phyloP scores from a whole-genome alignment of 2,888 invertebrate species.

The Hermaeophaga mercurialis region DNA sequence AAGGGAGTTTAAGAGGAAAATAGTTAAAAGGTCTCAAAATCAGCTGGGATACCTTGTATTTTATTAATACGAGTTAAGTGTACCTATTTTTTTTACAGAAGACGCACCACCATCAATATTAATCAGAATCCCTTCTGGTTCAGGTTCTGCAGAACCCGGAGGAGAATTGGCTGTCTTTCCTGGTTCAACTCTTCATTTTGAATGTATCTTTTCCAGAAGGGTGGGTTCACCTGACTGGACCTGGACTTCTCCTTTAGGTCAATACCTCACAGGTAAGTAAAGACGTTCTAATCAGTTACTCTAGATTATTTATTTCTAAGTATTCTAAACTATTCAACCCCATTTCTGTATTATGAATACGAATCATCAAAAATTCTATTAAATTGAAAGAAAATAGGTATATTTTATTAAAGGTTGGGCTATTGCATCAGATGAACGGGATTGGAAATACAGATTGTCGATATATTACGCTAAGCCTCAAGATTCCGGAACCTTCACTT shows the following conservation, averaged over 20 bases:
- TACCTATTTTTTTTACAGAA: too few species aligned
- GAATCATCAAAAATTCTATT: too few species aligned
- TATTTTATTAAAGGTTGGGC: slow-evolving; percentile 69
- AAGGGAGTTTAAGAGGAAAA: too few species aligned
- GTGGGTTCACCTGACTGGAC: slow-evolving; percentile 87
- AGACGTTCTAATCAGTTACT: neutral
- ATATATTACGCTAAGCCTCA: slow-evolving; percentile 82
- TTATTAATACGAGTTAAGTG: too few species aligned
- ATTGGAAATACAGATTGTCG: slow-evolving; percentile 80
- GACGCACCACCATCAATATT: slow-evolving; percentile 83
- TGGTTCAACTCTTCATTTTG: slow-evolving; percentile 78
- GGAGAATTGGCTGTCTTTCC: slow-evolving; percentile 82
- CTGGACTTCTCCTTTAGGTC: slow-evolving; percentile 81
- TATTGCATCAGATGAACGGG: slow-evolving; percentile 72
- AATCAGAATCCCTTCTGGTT: slow-evolving; percentile 76
- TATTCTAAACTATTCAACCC: too few species aligned
- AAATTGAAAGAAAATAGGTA: neutral
- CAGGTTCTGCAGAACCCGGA: slow-evolving; percentile 78
- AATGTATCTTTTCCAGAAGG: slow-evolving; percentile 77
- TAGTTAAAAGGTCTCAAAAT: too few species aligned
- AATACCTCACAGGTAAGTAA: slow-evolving; percentile 73
- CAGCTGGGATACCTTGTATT: too few species aligned
- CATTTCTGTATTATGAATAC: too few species aligned
- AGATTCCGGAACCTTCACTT: slow-evolving; percentile 84
- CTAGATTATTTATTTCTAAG: too few species aligned